Evolutionary conservation across 1,140 invertebrate species (phyloP).

Genomic region (Anastatus disparis): DNA sequence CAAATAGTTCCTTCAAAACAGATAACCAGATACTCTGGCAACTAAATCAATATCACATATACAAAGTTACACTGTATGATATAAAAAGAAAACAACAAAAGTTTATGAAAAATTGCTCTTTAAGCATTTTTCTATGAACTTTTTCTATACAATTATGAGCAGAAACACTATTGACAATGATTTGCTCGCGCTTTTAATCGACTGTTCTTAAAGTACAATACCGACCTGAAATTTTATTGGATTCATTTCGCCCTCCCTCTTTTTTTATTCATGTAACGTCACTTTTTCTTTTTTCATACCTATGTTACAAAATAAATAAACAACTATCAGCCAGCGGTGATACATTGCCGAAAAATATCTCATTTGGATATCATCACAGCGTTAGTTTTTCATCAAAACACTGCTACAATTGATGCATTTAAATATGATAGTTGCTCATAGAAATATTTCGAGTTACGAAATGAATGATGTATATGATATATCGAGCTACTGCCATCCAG

Average conservation of each 20-base stretch:
- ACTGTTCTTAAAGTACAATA: slow-evolving; percentile 43
- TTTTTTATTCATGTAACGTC: slow-evolving; percentile 24
- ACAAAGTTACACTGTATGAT: slow-evolving; percentile 42
- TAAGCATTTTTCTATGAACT: slow-evolving; percentile 27
- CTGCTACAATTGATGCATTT: slow-evolving; percentile 14
- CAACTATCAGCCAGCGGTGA: slow-evolving; percentile 37
- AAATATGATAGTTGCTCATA: slow-evolving; percentile 18
- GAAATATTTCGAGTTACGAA: slow-evolving; percentile 40
- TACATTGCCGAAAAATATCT: slow-evolving; percentile 14
- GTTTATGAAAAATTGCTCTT: slow-evolving; percentile 25
- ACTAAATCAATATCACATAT: slow-evolving; percentile 43
- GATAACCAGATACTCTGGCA: slow-evolving; percentile 23
- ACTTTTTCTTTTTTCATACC: slow-evolving; percentile 46
- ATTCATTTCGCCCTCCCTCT: slow-evolving; percentile 43
- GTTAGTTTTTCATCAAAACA: slow-evolving; percentile 29
- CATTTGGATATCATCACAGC: slow-evolving; percentile 41
- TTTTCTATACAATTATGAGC: slow-evolving; percentile 40
- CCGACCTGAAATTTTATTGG: slow-evolving; percentile 41
- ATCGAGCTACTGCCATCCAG: slow-evolving; percentile 48
- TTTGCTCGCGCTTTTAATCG: slow-evolving; percentile 34
- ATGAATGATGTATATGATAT: slow-evolving; percentile 46
- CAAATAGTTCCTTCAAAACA: slow-evolving; percentile 36
- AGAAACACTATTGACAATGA: slow-evolving; percentile 40
- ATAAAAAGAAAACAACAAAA: slow-evolving; percentile 40
- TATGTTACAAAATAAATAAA: slow-evolving; percentile 56